Conservation (phyloP, 2,797 vertebrate species). For the Eulemur mongoz region DNA sequence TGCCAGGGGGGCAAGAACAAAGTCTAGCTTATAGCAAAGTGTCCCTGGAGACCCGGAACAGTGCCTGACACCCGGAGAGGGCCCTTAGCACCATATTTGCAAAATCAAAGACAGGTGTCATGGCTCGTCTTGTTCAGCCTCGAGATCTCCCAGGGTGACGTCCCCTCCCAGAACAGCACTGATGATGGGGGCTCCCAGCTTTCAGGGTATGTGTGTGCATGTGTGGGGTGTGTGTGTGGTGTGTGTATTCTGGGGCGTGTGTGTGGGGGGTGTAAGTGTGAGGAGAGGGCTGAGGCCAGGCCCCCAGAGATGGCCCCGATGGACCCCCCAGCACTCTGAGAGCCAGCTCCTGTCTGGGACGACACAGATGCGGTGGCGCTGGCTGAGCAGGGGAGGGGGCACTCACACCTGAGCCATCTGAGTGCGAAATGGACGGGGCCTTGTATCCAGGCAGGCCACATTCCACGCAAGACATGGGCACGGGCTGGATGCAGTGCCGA, state of each 20-base stretch:
- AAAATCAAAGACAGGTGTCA: not conserved
- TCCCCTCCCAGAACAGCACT: not conserved
- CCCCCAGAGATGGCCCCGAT: not conserved
- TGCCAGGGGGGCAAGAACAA: not conserved
- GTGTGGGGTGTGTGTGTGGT: not conserved
- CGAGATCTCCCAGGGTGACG: not conserved
- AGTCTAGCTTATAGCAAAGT: not conserved
- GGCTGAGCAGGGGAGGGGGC: not conserved
- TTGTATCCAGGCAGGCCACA: not conserved
- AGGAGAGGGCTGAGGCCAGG: not conserved
- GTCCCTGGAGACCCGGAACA: not conserved
- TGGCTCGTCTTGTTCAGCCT: not conserved
- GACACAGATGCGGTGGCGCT: not conserved
- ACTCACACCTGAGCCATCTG: not conserved
- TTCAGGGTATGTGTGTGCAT: too few relatives aligned
- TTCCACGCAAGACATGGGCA: not conserved
- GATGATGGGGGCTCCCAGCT: too few relatives aligned
- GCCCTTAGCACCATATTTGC: not conserved
- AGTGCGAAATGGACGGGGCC: not conserved
- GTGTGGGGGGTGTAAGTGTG: not conserved
- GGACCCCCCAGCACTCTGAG: not conserved
- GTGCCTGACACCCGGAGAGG: not conserved
- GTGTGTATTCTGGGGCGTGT: not conserved
- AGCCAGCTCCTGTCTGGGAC: not conserved
- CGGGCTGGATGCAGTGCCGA: fast-evolving